Conservation (phyloP, 2,113 vertebrate genomes). For the Dasypus novemcinctus region DNA sequence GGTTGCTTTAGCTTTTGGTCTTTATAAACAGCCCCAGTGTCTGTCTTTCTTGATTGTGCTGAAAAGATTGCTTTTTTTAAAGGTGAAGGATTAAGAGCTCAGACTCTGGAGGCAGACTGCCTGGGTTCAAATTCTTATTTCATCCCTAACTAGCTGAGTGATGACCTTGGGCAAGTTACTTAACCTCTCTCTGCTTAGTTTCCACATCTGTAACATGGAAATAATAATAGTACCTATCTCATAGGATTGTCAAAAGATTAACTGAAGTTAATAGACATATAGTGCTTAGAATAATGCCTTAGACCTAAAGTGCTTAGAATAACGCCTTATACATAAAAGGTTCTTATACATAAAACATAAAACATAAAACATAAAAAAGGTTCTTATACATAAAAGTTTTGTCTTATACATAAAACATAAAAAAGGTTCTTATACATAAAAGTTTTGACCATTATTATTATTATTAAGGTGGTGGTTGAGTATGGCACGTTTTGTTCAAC, state of each 20-base stretch:
- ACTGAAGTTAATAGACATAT: not conserved
- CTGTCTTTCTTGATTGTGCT: constrained; percentile 19
- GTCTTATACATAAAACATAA: not conserved
- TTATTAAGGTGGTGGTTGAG: not conserved
- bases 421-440: not conserved
- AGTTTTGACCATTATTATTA: not conserved
- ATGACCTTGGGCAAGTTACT: not conserved
- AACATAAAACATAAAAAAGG: too few species aligned
- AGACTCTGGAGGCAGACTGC: not conserved
- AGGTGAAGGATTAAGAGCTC: constrained; percentile 26
- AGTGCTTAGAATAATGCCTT: constrained; percentile 13
- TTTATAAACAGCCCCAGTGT: not conserved
- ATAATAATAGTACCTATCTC: not conserved
- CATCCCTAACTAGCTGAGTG: not conserved
- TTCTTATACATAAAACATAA: too few species aligned
- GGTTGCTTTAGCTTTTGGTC: constrained; percentile 45
- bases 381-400: not conserved
- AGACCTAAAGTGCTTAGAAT: not conserved
- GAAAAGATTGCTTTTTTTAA: constrained; percentile 10
- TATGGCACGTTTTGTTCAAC: not conserved
- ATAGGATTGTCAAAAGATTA: not conserved
- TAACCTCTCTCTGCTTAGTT: constrained; percentile 18
- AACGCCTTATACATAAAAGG: not conserved
- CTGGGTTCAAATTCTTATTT: not conserved
- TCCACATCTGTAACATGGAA: constrained; percentile 28